phyloP scores from a whole-genome alignment of 2,797 vertebrate species.

The Mormyrops attenuatus region DNA sequence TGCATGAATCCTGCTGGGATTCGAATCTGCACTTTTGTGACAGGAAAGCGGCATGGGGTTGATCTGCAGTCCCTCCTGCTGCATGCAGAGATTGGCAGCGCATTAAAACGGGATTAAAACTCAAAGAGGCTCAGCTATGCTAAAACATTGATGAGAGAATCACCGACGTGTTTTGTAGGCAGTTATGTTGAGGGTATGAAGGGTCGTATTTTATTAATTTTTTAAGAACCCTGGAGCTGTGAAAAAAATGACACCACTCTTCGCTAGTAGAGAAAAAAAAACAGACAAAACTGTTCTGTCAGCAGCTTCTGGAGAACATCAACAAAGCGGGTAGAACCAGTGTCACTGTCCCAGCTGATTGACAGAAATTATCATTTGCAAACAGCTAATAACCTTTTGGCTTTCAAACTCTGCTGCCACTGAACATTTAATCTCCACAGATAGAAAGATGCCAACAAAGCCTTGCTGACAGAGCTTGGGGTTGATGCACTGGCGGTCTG shows the following conservation, averaged over 20 bases:
- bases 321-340: neutral
- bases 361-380: neutral
- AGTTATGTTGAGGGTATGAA: neutral
- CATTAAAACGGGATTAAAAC: neutral
- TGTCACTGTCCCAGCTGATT: neutral
- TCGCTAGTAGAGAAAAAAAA: neutral
- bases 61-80: neutral
- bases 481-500: neutral
- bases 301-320: constrained; percentile 6
- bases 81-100: neutral
- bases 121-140: neutral
- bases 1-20: neutral
- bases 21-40: neutral
- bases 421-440: constrained; percentile 9
- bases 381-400: neutral
- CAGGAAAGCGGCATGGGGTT: neutral
- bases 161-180: neutral
- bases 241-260: neutral
- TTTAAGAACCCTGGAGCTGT: neutral
- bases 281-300: neutral
- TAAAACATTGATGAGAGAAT: constrained; percentile 11
- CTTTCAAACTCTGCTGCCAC: neutral
- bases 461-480: neutral
- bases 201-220: neutral
- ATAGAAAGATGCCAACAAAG: neutral